Percentiles rank a stretch among this genome's conserved stretches.
Conservation (phyloP, 2,888 invertebrate genomes). For the Xylophagus ater region DNA sequence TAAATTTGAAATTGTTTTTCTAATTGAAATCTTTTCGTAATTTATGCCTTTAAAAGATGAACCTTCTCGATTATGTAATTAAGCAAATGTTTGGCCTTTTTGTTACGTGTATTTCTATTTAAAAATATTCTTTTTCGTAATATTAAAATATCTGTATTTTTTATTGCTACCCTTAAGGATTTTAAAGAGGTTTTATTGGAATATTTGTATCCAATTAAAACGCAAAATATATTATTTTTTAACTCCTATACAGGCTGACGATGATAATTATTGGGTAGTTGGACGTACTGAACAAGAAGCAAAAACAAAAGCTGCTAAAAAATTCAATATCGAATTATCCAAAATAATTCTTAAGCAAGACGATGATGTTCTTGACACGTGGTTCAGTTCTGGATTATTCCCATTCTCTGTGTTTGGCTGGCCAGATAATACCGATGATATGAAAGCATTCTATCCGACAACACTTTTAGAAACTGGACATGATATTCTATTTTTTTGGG, state of each 20-base stretch:
- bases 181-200: too few relatives aligned
- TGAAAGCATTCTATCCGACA: slow-evolving; percentile 83
- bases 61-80: too few relatives aligned
- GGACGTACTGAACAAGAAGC: slow-evolving; percentile 68
- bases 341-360: slow-evolving; percentile 59
- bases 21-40: too few relatives aligned
- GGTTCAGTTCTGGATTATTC: slow-evolving; percentile 96
- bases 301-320: slow-evolving; percentile 59
- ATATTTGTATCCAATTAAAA: slow-evolving; percentile 6
- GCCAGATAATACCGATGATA: slow-evolving; percentile 68
- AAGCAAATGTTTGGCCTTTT: too few relatives aligned
- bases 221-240: slow-evolving; percentile 8
- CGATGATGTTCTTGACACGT: slow-evolving; percentile 96
- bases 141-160: too few relatives aligned
- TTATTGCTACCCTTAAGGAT: too few relatives aligned
- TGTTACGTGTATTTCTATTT: too few relatives aligned
- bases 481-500: slow-evolving; percentile 99
- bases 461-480: slow-evolving; percentile 91
- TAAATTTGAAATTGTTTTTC: too few relatives aligned
- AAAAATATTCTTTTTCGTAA: too few relatives aligned
- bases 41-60: too few relatives aligned
- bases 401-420: slow-evolving; percentile 96
- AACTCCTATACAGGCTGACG: slow-evolving; percentile 35
- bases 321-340: slow-evolving; percentile 47
- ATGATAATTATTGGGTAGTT: slow-evolving; percentile 62